phyloP scores from a whole-genome alignment of 2,888 invertebrate species.

The Xestia rhomboidea region DNA sequence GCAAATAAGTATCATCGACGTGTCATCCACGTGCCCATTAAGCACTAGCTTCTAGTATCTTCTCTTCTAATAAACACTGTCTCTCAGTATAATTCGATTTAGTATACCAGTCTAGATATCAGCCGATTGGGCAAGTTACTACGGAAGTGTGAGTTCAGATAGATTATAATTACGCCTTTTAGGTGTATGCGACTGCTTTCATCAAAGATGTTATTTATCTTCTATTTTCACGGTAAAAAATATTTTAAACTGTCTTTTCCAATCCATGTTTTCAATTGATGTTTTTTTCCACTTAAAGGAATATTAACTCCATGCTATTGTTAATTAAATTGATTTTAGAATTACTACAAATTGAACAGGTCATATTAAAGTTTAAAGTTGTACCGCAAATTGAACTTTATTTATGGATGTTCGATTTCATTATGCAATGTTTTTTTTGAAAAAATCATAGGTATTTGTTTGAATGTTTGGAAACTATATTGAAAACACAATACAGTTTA shows the following conservation, averaged over 20 bases:
- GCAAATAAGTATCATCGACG: neutral
- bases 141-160: slow-evolving; percentile 49
- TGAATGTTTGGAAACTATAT: no score
- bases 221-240: neutral
- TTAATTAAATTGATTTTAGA: neutral
- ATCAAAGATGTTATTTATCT: neutral
- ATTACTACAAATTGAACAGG: no score
- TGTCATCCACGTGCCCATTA: neutral
- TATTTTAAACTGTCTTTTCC: neutral
- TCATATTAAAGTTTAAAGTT: neutral
- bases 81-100: slow-evolving; percentile 51
- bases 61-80: slow-evolving; percentile 42
- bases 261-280: neutral
- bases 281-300: neutral
- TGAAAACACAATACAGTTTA: neutral
- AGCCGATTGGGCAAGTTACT: slow-evolving; percentile 57
- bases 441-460: neutral
- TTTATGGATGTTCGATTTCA: neutral
- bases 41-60: neutral
- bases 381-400: neutral
- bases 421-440: neutral
- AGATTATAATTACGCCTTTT: slow-evolving; percentile 20
- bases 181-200: slow-evolving; percentile 4
- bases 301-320: neutral
- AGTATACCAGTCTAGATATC: slow-evolving; percentile 58